Percentiles rank a stretch among this genome's conserved stretches.
These are phyloP conservation scores for Gorsachius magnificus DNA, from an alignment of 2,797 vertebrate genomes.

Conservation along the genomic window DNA sequence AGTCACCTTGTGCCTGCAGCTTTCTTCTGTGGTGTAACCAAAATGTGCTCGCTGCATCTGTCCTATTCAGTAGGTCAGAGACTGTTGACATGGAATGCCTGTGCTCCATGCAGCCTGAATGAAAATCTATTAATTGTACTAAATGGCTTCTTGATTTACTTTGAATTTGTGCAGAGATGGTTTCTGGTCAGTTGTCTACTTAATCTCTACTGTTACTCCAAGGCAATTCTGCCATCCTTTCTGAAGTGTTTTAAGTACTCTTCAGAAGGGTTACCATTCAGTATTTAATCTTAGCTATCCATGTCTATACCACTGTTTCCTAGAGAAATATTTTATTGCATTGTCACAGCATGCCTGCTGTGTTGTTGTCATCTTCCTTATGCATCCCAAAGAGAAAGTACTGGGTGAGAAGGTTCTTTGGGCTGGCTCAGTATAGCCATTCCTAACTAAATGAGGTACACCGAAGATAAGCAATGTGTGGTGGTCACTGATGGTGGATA, in stretches of 20 bases:
- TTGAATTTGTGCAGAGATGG: not conserved
- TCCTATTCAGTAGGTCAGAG: not conserved
- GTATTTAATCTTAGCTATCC: not conserved
- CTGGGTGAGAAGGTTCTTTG: not conserved
- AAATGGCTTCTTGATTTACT: not conserved
- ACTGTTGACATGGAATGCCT: not conserved
- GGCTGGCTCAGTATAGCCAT: not conserved
- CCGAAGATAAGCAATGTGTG: not conserved
- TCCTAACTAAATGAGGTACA: not conserved
- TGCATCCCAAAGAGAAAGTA: not conserved
- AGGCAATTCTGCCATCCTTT: not conserved
- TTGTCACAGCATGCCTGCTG: not conserved
- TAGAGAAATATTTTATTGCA: not conserved
- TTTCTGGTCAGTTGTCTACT: not conserved
- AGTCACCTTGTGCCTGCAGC: not conserved
- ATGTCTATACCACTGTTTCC: not conserved
- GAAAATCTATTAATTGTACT: not conserved
- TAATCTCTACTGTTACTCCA: not conserved
- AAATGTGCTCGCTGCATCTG: not conserved
- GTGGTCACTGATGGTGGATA: not conserved
- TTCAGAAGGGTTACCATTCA: not conserved
- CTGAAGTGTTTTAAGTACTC: not conserved
- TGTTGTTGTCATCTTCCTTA: not conserved
- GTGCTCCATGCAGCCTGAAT: not conserved
- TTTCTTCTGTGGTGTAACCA: not conserved